A percentile compares a stretch with the other conserved stretches of the same genome.
Conservation (phyloP, 1,140 invertebrate species). For the Brachionus paranguensis region DNA sequence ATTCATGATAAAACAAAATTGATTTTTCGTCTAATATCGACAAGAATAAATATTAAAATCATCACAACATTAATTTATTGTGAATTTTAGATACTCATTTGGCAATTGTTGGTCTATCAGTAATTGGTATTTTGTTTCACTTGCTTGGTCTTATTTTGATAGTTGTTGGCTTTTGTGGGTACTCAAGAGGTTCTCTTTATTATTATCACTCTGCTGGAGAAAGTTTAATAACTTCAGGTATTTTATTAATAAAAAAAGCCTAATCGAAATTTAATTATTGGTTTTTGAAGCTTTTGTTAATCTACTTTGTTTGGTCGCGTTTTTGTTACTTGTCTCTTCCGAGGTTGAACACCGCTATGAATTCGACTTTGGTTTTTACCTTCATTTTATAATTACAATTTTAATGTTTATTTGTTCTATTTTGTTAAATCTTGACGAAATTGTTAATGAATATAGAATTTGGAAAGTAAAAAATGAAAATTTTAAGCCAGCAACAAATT, state of each 20-base stretch:
- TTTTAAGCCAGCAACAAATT: neutral
- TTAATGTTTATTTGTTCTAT: neutral
- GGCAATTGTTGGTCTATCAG: slow-evolving; percentile 39
- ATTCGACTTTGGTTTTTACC: slow-evolving; percentile 4
- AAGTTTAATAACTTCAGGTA: slow-evolving; percentile 38
- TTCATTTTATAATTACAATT: neutral
- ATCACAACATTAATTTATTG: neutral
- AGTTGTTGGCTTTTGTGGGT: slow-evolving; percentile 39
- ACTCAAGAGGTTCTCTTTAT: slow-evolving; percentile 41
- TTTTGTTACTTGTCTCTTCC: slow-evolving; percentile 12
- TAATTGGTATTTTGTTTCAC: slow-evolving; percentile 41
- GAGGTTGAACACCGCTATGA: neutral
- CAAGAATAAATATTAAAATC: neutral
- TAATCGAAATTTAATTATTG: neutral
- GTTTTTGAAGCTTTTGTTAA: neutral
- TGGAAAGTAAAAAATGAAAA: slow-evolving; percentile 33
- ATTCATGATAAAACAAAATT: neutral
- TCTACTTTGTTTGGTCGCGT: neutral
- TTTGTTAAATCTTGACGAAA: slow-evolving; percentile 14
- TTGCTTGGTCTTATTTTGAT: slow-evolving; percentile 38
- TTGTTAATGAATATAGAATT: slow-evolving; percentile 21
- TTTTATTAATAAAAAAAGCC: neutral
- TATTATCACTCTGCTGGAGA: slow-evolving; percentile 43
- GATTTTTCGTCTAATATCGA: neutral
- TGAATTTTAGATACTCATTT: slow-evolving; percentile 41